A percentile compares a stretch with the other conserved stretches of the same genome.
Conservation (phyloP, 2,113 vertebrate species). For the Acanthisitta chloris region DNA sequence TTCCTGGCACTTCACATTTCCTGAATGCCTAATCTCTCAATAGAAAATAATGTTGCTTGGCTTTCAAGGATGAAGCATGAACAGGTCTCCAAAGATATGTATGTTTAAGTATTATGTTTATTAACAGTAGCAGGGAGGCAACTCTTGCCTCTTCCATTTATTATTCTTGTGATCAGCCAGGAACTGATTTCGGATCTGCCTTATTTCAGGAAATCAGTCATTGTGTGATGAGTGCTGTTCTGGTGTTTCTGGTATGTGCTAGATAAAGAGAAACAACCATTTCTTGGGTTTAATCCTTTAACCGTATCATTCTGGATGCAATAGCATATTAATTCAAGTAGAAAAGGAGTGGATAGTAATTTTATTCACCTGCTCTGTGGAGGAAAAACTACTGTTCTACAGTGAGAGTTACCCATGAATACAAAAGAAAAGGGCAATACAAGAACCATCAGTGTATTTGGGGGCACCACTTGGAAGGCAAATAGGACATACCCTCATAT, state of each 20-base stretch:
- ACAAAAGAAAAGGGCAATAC: not conserved
- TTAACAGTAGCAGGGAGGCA: not conserved
- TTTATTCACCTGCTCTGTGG: not conserved
- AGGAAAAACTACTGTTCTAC: not conserved
- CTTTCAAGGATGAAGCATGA: not conserved
- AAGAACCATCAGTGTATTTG: not conserved
- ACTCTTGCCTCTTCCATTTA: not conserved
- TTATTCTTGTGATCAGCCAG: not conserved
- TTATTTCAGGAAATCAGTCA: not conserved
- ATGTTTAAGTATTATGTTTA: not conserved
- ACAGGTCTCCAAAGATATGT: not conserved
- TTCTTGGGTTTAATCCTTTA: not conserved
- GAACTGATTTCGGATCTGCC: not conserved
- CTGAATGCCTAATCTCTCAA: not conserved
- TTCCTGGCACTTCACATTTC: constrained; percentile 5
- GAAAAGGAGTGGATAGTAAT: not conserved
- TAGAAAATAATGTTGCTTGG: not conserved
- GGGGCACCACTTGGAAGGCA: not conserved
- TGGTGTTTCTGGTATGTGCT: not conserved
- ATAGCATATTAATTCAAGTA: not conserved
- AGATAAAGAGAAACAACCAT: not conserved
- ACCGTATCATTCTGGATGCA: not conserved
- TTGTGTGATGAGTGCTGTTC: not conserved
- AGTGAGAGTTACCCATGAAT: not conserved
- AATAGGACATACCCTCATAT: not conserved